phyloP scores from a whole-genome alignment of 2,797 vertebrate genomes.

The Ptychadena robeensis region DNA sequence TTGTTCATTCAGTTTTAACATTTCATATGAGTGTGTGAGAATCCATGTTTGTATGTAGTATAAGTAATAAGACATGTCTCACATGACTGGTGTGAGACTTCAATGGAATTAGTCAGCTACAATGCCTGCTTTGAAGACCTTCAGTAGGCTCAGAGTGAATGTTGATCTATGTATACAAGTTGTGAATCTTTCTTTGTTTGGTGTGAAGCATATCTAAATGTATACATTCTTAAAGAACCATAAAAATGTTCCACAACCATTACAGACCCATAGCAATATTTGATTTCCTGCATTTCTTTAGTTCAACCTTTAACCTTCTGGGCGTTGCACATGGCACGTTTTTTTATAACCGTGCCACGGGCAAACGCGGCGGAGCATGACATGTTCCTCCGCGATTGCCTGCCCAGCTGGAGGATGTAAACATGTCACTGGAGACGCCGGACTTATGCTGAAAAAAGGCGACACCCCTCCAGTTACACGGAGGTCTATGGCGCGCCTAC shows the following conservation, averaged over 20 bases:
- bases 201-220: not conserved
- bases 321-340: no score
- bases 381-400: no score
- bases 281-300: not conserved
- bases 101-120: not conserved
- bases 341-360: no score
- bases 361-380: no score
- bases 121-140: conserved; percentile 1
- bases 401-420: no score
- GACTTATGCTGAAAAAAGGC: no score
- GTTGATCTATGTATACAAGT: not conserved
- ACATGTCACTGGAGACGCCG: no score
- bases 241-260: not conserved
- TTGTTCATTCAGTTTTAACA: not conserved
- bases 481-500: no score
- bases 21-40: not conserved
- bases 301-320: no score
- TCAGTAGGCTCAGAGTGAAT: not conserved
- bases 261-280: not conserved
- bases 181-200: not conserved
- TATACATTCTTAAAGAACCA: not conserved
- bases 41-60: not conserved
- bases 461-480: no score
- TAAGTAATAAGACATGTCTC: not conserved
- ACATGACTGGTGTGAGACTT: not conserved